phyloP scores from a whole-genome alignment of 2,888 invertebrate genomes.

The Lasioglossum vierecki region DNA sequence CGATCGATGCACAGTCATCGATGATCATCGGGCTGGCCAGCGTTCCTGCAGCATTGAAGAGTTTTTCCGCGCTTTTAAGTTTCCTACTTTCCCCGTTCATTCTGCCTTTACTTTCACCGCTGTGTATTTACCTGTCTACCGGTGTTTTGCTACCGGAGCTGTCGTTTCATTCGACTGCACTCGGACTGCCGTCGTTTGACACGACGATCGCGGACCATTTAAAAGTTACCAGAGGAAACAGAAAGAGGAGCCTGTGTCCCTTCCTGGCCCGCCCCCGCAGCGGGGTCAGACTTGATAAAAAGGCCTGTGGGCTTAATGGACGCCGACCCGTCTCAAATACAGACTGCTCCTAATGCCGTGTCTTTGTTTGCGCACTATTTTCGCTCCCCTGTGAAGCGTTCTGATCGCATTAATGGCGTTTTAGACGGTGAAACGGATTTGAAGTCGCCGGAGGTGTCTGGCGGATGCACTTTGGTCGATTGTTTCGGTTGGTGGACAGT shows the following conservation, averaged over 20 bases:
- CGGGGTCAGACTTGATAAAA: conserved; percentile 59
- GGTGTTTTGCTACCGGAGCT: conserved; percentile 26
- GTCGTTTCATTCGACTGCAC: conserved; percentile 47
- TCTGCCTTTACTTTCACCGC: not conserved
- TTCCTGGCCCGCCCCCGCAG: conserved; percentile 24
- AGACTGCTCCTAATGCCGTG: conserved; percentile 28
- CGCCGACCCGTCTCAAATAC: conserved; percentile 48
- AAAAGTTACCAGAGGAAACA: conserved; percentile 48
- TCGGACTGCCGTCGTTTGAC: conserved; percentile 48
- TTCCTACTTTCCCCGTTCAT: conserved; percentile 42
- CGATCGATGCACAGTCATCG: not conserved
- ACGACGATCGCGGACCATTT: conserved; percentile 55
- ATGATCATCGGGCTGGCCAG: not conserved
- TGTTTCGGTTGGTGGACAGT: not conserved
- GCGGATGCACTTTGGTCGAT: not conserved
- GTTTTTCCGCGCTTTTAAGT: conserved; percentile 40
- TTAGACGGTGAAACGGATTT: not conserved
- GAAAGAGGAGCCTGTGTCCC: conserved; percentile 26
- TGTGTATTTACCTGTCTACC: conserved; percentile 32
- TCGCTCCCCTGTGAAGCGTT: conserved; percentile 11
- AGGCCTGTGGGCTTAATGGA: conserved; percentile 56
- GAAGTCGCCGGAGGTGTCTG: not conserved
- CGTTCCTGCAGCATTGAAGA: not conserved
- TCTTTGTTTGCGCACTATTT: conserved; percentile 22
- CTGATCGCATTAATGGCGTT: conserved; percentile 33